These are phyloP conservation scores for Takifugu ocellatus DNA, from an alignment of 2,797 vertebrate species.

Conservation along the genomic window DNA sequence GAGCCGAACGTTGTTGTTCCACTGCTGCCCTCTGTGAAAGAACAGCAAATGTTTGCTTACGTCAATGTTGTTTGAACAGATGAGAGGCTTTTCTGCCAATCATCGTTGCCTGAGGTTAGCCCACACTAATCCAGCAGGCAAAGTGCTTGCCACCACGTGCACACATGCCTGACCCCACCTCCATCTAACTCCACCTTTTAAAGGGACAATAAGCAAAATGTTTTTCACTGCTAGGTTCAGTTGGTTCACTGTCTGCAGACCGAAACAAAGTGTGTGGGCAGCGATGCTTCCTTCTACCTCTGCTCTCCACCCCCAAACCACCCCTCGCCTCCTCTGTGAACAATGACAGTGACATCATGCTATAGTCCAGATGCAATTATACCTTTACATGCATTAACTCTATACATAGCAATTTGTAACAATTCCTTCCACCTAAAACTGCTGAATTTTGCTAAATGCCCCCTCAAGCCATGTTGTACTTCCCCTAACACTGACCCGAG, in stretches of 20 bases:
- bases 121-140: constrained; percentile 2
- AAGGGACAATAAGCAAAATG: too few relatives aligned
- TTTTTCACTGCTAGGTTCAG: too few relatives aligned
- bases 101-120: constrained; percentile 15
- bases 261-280: too few relatives aligned
- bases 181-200: constrained; percentile 2
- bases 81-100: constrained; percentile 22
- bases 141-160: neutral
- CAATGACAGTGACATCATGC: too few relatives aligned
- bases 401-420: neutral
- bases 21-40: constrained; percentile 13
- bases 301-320: too few relatives aligned
- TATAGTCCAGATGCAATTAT: too few relatives aligned
- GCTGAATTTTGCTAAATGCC: too few relatives aligned
- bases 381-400: too few relatives aligned
- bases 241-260: too few relatives aligned
- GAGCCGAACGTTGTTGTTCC: constrained; percentile 14
- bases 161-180: neutral
- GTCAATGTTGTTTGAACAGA: constrained; percentile 54
- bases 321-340: too few relatives aligned
- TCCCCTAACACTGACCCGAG: constrained; percentile 29
- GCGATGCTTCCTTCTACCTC: too few relatives aligned
- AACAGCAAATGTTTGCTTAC: constrained; percentile 42
- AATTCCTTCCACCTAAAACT: too few relatives aligned
- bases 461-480: neutral